Evolutionary conservation across 1,140 invertebrate genomes (phyloP).

Genomic region (Anastatus disparis): DNA sequence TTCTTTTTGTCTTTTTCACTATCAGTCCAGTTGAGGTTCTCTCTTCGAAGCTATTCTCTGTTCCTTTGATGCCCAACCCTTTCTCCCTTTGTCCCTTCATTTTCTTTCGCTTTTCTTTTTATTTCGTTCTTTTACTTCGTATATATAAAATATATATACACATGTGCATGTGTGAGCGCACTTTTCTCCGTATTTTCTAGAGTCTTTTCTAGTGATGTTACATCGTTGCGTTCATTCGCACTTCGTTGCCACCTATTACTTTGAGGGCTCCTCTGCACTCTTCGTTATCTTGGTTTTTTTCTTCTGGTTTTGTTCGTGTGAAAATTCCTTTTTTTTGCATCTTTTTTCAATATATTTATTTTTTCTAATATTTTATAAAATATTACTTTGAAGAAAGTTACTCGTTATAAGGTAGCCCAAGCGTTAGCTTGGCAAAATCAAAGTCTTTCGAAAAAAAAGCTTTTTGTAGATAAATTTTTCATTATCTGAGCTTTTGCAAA

Average conservation of each 20-base stretch:
- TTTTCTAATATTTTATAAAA: too few species aligned
- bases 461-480: too few species aligned
- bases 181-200: constrained; percentile 28
- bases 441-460: too few species aligned
- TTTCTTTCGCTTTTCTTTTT: background rate
- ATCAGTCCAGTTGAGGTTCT: constrained; percentile 31
- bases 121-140: background rate
- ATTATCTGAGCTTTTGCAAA: too few species aligned
- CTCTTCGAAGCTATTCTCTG: constrained; percentile 33
- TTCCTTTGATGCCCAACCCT: constrained; percentile 33
- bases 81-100: constrained; percentile 23
- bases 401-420: too few species aligned
- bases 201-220: constrained; percentile 7
- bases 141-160: background rate
- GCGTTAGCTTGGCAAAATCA: too few species aligned
- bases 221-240: background rate
- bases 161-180: constrained; percentile 8
- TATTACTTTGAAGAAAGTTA: too few species aligned
- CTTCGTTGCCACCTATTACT: constrained; percentile 1
- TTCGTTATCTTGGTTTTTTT: background rate
- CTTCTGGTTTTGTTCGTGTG: background rate
- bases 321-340: too few species aligned
- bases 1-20: constrained; percentile 44
- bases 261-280: constrained; percentile 1
- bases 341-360: too few species aligned